Conservation (phyloP, 1,140 invertebrate species). For the Diachasmimorpha longicaudata region DNA sequence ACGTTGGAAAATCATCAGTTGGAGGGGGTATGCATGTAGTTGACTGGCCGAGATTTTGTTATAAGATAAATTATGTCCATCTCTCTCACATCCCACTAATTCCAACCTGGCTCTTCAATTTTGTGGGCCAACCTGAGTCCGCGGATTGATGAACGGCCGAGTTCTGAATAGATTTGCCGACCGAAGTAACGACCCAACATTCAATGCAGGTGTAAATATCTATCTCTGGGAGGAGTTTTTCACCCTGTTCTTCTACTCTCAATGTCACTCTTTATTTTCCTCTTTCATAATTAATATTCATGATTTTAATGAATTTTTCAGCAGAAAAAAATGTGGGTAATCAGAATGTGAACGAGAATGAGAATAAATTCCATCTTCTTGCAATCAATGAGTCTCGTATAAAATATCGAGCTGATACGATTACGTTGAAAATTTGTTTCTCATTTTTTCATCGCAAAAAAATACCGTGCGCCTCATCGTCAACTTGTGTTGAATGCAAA, state of each 20-base stretch:
- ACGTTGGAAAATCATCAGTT: not conserved
- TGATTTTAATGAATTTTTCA: too few relatives aligned
- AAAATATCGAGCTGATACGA: not conserved
- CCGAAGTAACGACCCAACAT: not conserved
- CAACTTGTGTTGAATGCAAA: not conserved
- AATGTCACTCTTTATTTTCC: too few relatives aligned
- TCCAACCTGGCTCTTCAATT: slow-evolving; percentile 1
- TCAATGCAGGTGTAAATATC: not conserved
- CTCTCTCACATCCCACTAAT: not conserved
- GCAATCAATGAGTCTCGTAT: not conserved
- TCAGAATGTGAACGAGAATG: too few relatives aligned
- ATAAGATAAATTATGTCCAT: not conserved
- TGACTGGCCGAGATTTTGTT: slow-evolving; percentile 23
- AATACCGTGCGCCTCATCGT: not conserved
- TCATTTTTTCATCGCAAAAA: not conserved
- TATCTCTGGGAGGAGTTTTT: too few relatives aligned
- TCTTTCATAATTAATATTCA: too few relatives aligned
- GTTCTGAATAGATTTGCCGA: slow-evolving; percentile 18
- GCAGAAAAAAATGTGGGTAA: too few relatives aligned
- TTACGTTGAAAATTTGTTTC: not conserved
- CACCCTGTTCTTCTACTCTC: too few relatives aligned
- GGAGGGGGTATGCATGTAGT: not conserved
- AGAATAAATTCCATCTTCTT: too few relatives aligned
- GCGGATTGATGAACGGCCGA: slow-evolving; percentile 14
- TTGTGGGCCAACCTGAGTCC: slow-evolving; percentile 13